Base-by-base conservation (phyloP, 2,113 vertebrate species). In the Pituophis catenifer region DNA sequence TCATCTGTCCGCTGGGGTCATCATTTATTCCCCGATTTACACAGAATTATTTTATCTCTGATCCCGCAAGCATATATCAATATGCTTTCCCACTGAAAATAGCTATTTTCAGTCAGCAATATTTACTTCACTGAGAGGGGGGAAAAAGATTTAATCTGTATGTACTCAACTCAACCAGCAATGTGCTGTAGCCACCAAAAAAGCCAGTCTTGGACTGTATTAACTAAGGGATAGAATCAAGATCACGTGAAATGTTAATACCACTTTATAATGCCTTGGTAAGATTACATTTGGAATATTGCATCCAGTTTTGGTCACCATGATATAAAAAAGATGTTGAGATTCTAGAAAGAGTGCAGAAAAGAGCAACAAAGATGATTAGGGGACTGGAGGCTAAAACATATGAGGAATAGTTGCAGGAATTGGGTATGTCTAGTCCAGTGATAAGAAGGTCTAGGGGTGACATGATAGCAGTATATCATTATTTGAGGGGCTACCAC, bases 41-140 rank as follows among this genome's bases (percentile, higher is more conserved):
- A n/a, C 26, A 89, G 94, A 86, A 86, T 90, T 93, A 91, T 95
- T 38, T 92, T 70, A 62, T 93, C 93, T 95, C 92, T 92, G 53
- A 50, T 93, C 94, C 91, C 58, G 95, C 89, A 87, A 94, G 93
- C 93, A 95, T 94, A 94, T 96, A 93, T 96, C 24, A 94, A 94
- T 96, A 44, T 85, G 92, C 90, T 94, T 92, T 96, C 92, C 91
- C 91, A 94, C 0, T 55, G 8, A 23, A 86, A 33, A 88, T 19
- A 65, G 15, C 24, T 91, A 54, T 10, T 52, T 50, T 70, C 23
- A 21, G 13, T 15, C 23, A 33, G 8, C 2, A 33, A 19, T 91
- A 70, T 29, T 62, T 65, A 65, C 26, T 65, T 65, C 62, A 65
- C 11, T 65, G 26, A 65, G 11, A 13, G 4, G 62, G 3, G 12